Evolutionary conservation across 92 coral and sea anemone genomes (phyloP).

Genomic region (Paramuricea clavata): DNA sequence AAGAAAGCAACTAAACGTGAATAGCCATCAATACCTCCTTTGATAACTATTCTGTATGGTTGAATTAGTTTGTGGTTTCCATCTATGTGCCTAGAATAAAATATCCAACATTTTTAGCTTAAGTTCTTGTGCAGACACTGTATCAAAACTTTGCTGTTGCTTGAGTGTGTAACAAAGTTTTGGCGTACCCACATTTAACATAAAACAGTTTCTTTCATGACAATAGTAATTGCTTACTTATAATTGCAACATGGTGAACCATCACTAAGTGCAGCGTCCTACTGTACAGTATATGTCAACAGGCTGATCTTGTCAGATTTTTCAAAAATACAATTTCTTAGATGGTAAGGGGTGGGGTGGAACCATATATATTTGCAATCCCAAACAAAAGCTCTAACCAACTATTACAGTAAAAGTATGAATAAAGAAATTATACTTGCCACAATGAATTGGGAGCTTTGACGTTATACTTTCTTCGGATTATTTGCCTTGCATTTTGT

Average conservation of each 20-base stretch:
- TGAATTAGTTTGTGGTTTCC: slow-evolving; percentile 23
- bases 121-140: too few relatives aligned
- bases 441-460: slow-evolving; percentile 69
- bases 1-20: background rate
- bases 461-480: slow-evolving; percentile 67
- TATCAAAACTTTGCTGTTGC: too few relatives aligned
- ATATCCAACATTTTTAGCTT: background rate
- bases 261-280: too few relatives aligned
- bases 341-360: background rate
- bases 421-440: slow-evolving; percentile 34
- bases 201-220: too few relatives aligned
- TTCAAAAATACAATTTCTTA: too few relatives aligned
- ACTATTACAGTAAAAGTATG: background rate
- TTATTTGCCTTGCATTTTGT: slow-evolving; percentile 68
- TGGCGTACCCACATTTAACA: too few relatives aligned
- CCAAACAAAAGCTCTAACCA: background rate
- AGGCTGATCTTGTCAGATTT: too few relatives aligned
- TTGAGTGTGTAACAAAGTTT: too few relatives aligned
- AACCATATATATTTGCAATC: background rate
- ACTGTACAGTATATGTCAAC: too few relatives aligned
- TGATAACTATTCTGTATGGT: slow-evolving; percentile 15
- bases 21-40: slow-evolving; percentile 24
- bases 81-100: slow-evolving; percentile 24
- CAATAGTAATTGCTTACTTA: too few relatives aligned
- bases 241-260: too few relatives aligned